Evolutionary conservation across 1,140 invertebrate genomes (phyloP).

Genomic region (Achroia grisella): DNA sequence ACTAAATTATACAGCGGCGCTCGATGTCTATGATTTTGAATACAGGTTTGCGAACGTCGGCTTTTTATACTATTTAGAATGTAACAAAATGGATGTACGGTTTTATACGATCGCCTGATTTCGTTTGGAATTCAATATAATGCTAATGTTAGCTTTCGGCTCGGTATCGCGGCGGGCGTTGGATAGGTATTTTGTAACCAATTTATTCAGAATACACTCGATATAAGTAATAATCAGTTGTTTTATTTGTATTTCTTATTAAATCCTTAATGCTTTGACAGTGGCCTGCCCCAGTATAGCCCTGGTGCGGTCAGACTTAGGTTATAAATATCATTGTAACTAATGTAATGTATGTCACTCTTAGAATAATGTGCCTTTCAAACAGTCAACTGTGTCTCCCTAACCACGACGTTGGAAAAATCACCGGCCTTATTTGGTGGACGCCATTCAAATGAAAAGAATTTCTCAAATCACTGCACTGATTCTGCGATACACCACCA

Average conservation of each 20-base stretch:
- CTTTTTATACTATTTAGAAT: slow-evolving; percentile 60
- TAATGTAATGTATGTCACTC: too few relatives aligned
- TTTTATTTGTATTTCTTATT: slow-evolving; percentile 39
- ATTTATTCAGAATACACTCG: slow-evolving; percentile 71
- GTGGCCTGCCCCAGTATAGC: too few relatives aligned
- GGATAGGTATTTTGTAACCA: slow-evolving; percentile 71
- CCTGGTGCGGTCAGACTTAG: too few relatives aligned
- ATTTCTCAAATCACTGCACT: too few relatives aligned
- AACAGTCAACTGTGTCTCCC: too few relatives aligned
- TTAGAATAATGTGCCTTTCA: too few relatives aligned
- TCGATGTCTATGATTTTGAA: slow-evolving; percentile 12
- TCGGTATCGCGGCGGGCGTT: slow-evolving; percentile 26
- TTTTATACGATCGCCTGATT: slow-evolving; percentile 48
- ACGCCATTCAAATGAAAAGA: too few relatives aligned
- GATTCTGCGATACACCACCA: too few relatives aligned
- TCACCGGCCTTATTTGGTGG: too few relatives aligned
- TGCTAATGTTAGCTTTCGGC: slow-evolving; percentile 49
- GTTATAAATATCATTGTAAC: too few relatives aligned
- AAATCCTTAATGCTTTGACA: too few relatives aligned
- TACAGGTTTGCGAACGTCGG: slow-evolving; percentile 40
- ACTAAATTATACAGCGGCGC: slow-evolving; percentile 49
- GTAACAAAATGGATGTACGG: slow-evolving; percentile 45
- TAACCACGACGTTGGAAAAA: too few relatives aligned
- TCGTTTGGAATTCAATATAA: slow-evolving; percentile 53
- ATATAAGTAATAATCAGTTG: slow-evolving; percentile 63